Conservation (phyloP, 2,113 vertebrate genomes). For the Pyrgilauda ruficollis region DNA sequence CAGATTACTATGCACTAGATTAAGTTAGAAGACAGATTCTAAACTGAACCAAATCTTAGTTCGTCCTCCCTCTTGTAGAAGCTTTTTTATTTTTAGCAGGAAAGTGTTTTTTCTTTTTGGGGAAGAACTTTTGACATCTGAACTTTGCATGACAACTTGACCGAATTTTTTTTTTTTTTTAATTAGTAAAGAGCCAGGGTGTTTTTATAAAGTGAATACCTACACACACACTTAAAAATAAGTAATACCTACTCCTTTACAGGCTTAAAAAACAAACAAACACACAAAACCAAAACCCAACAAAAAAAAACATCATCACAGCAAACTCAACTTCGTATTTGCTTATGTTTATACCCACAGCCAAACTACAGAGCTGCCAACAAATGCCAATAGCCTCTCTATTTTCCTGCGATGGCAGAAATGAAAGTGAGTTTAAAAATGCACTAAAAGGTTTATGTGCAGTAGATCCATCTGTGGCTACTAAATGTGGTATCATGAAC, state of each 20-base stretch:
- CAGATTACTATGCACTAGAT: background rate
- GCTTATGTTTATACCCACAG: background rate
- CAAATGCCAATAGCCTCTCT: fast-evolving
- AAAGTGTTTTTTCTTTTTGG: background rate
- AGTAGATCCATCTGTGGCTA: background rate
- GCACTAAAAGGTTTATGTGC: background rate
- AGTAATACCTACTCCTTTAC: background rate
- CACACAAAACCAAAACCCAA: background rate
- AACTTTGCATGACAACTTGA: background rate
- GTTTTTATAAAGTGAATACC: background rate
- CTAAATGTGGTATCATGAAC: background rate
- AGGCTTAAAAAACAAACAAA: background rate
- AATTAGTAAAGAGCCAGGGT: background rate
- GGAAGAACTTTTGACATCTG: background rate
- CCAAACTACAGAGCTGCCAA: background rate
- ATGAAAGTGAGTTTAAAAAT: background rate
- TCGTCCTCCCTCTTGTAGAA: background rate
- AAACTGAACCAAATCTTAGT: background rate
- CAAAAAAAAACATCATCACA: background rate
- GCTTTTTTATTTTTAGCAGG: background rate
- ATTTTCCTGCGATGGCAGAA: background rate
- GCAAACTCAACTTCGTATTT: background rate
- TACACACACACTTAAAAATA: background rate
- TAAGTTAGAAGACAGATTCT: background rate
- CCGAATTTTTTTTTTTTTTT: background rate